phyloP scores from a whole-genome alignment of 2,797 vertebrate genomes.

The Argentina silus region DNA sequence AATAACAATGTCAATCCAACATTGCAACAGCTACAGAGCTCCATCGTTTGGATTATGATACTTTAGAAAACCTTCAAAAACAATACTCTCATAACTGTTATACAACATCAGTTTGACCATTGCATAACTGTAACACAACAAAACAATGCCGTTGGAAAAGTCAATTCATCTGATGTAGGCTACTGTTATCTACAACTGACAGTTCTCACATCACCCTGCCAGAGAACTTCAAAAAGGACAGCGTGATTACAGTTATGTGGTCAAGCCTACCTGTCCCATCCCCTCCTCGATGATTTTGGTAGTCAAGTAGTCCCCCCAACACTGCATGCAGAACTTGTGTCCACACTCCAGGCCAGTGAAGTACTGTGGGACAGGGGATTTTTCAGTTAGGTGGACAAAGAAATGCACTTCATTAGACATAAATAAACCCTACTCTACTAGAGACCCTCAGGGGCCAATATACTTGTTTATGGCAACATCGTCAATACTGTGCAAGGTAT shows the following conservation, averaged over 20 bases:
- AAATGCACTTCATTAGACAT: not conserved
- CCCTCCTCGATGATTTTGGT: conserved; percentile 99
- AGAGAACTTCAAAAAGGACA: too few species aligned
- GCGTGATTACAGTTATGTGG: conserved; percentile 46
- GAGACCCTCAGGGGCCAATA: not conserved
- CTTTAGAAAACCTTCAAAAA: too few species aligned
- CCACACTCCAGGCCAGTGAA: conserved; percentile 99
- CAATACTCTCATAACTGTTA: too few species aligned
- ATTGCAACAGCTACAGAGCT: too few species aligned
- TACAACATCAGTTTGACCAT: too few species aligned
- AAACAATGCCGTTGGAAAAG: too few species aligned
- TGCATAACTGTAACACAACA: too few species aligned
- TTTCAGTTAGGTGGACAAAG: not conserved
- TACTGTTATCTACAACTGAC: too few species aligned
- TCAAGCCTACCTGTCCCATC: conserved; percentile 93
- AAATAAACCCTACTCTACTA: not conserved
- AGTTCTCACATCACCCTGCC: too few species aligned
- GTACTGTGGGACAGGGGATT: conserved; percentile 81
- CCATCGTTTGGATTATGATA: too few species aligned
- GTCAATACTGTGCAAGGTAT: not conserved
- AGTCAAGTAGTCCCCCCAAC: conserved; percentile 99
- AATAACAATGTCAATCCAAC: too few species aligned
- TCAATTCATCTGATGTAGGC: too few species aligned
- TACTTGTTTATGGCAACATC: not conserved
- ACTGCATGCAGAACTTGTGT: conserved; percentile 99